Evolutionary conservation across 2,797 vertebrate species (phyloP), one percentile per base, ranked within the genome.

Genomic region (Jordanella pulchra): DNA sequence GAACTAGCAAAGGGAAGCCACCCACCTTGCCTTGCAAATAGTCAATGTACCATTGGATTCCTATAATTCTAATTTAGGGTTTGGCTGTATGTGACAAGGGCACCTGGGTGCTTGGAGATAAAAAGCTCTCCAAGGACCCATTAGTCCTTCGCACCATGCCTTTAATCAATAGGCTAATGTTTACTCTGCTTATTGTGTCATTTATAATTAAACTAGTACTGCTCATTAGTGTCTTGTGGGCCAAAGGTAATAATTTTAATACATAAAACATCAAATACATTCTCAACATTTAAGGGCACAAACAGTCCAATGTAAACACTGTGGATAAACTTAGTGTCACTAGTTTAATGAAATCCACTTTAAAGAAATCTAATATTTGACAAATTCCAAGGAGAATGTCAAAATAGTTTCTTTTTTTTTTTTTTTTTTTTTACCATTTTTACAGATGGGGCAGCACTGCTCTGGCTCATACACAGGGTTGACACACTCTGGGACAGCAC

Each of bases 371-470:
- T 42, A 42, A 63, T 77, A 79, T 66, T 76, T 11, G 15, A 51
- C 28, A 54, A 73, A 67, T 84, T 86, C 60, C 69, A 68, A 48
- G 85, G 28, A 69, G 39, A 13, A 63, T 63, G 60, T 44, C 23
- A 63, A 76, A 72, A 82, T 9, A 66, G n/a, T n/a, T n/a, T n/a
- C n/a, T n/a, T n/a, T n/a, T n/a, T n/a, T n/a, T n/a, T n/a, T n/a
- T n/a, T n/a, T n/a, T n/a, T n/a, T 68, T 68, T 78, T 91, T 96
- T 98, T 97, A 99, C 98, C 98, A 89, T 99, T 99, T 96, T 99
- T 99, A 96, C 98, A 99, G 96, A 99, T 96, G 88, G 98, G 98
- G 93, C 98, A 99, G 95, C 98, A 99, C 87, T 99, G 98, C 84
- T 99, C 97, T 77, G 98, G 98, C 91, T 99, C 98, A 87, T 99